A percentile compares a stretch with the other conserved stretches of the same genome.
These are phyloP conservation scores for Aphelocoma californica DNA, from an alignment of 2,797 vertebrate genomes.

Conservation along the genomic window DNA sequence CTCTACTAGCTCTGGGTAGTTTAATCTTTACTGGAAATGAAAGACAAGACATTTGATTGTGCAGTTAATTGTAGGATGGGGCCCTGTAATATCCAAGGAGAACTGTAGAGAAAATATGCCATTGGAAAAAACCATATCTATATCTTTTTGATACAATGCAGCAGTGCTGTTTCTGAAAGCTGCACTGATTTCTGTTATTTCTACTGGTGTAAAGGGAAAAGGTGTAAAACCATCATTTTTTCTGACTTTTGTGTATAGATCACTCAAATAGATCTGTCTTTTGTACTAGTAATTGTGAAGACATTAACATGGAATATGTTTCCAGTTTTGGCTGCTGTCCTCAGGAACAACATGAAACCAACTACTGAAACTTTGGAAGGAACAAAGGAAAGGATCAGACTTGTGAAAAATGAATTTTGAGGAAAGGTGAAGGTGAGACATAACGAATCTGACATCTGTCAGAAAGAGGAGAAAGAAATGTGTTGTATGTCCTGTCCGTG, in stretches of 20 bases:
- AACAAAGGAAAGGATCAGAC: not conserved
- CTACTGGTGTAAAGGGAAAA: not conserved
- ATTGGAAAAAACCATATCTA: fast-evolving
- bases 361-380: not conserved
- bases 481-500: not conserved
- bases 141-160: not conserved
- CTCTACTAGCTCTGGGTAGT: not conserved
- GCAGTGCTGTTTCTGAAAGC: not conserved
- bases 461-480: not conserved
- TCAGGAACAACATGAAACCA: not conserved
- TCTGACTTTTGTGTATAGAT: not conserved
- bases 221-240: fast-evolving
- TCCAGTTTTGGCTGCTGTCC: not conserved
- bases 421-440: not conserved
- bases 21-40: not conserved
- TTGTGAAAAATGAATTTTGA: not conserved
- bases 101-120: not conserved
- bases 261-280: not conserved
- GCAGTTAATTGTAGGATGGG: not conserved
- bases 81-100: not conserved
- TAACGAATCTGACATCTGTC: not conserved
- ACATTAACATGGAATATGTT: not conserved
- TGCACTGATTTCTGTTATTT: not conserved
- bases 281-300: not conserved
- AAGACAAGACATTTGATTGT: not conserved